phyloP scores from a whole-genome alignment of 2,797 vertebrate genomes.

The Enteromius treurensis region DNA sequence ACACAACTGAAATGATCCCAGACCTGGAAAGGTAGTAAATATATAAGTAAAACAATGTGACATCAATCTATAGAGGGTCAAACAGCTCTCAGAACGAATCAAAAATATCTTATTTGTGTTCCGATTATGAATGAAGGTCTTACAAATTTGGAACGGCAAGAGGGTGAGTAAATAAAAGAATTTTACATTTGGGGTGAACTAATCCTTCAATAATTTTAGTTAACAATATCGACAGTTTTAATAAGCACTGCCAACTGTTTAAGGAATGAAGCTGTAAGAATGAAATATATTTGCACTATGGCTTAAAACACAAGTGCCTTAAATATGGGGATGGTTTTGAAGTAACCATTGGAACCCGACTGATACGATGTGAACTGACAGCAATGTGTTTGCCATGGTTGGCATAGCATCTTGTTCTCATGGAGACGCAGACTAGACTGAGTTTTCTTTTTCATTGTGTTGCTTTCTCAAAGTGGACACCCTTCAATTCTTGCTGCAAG shows the following conservation, averaged over 20 bases:
- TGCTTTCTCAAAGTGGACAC: background rate
- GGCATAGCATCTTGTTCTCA: constrained; percentile 47
- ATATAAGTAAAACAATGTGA: too few species aligned
- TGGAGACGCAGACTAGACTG: constrained; percentile 13
- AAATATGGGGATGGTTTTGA: background rate
- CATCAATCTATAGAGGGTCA: too few species aligned
- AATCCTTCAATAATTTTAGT: background rate
- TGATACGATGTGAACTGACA: constrained; percentile 22
- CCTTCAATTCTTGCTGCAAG: constrained; percentile 1
- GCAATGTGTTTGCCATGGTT: constrained; percentile 27
- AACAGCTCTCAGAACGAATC: too few species aligned
- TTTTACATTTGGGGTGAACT: too few species aligned
- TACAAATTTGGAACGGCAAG: too few species aligned
- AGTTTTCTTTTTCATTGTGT: constrained; percentile 9
- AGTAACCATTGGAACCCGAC: background rate
- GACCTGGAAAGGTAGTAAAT: too few species aligned
- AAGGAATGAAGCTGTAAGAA: background rate
- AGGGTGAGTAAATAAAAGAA: too few species aligned
- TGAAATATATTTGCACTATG: background rate
- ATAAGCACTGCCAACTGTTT: background rate
- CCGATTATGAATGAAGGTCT: too few species aligned
- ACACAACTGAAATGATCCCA: too few species aligned
- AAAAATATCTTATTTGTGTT: too few species aligned
- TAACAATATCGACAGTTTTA: background rate
- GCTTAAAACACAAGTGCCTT: background rate